Evolutionary conservation across 2,888 invertebrate genomes (phyloP).

Genomic region (Busseola fusca): DNA sequence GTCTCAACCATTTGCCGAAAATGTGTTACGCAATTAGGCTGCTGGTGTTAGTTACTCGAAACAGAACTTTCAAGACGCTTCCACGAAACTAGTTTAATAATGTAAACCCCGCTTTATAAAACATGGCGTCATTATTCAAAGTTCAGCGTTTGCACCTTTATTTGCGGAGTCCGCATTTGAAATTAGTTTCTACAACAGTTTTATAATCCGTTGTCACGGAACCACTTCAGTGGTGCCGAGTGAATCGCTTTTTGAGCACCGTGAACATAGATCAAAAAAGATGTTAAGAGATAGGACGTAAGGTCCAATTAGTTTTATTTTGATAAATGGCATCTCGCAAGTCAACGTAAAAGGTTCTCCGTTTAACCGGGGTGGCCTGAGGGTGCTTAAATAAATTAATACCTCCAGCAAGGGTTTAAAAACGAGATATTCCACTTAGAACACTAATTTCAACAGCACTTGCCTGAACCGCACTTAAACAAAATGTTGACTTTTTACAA

Average conservation of each 20-base stretch:
- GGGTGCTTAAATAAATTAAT: background rate
- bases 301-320: background rate
- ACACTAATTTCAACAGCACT: no score
- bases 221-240: conserved; percentile 60
- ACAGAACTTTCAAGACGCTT: background rate
- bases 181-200: conserved; percentile 60
- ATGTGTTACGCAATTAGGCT: no score
- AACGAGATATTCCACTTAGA: no score
- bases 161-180: conserved; percentile 63
- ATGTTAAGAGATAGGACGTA: conserved; percentile 8
- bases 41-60: no score
- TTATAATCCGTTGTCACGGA: conserved; percentile 69
- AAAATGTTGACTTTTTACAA: no score
- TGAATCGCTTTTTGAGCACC: conserved; percentile 46
- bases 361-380: background rate
- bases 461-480: no score
- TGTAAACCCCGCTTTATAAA: conserved; percentile 29
- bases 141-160: conserved; percentile 65
- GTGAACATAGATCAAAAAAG: conserved; percentile 38
- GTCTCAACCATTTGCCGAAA: no score
- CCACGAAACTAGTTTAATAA: background rate
- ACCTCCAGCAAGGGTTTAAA: background rate
- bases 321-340: background rate
- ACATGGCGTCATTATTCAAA: conserved; percentile 59
- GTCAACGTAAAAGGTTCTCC: background rate